phyloP scores from a whole-genome alignment of 1,140 invertebrate genomes.

The Aphelinus certus region DNA sequence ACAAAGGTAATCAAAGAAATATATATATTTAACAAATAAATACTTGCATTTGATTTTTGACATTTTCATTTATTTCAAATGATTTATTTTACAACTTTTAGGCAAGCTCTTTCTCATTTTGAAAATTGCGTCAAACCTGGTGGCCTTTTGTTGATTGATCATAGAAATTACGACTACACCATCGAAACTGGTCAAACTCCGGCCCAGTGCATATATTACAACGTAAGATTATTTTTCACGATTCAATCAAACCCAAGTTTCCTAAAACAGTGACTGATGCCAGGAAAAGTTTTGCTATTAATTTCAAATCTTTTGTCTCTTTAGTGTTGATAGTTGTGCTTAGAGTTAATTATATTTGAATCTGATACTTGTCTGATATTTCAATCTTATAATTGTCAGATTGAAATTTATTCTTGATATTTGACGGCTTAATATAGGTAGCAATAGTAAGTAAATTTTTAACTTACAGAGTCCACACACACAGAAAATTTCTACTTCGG shows the following conservation, averaged over 20 bases:
- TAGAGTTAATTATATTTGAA: no score
- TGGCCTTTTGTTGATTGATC: constrained; percentile 86
- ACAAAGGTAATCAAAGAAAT: constrained; percentile 69
- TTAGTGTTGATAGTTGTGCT: no score
- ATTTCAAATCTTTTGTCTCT: neutral
- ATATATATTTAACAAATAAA: neutral
- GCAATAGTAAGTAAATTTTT: constrained; percentile 23
- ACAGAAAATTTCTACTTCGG: constrained; percentile 83
- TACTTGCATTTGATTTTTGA: neutral
- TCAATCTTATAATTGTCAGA: neutral
- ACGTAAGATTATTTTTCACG: constrained; percentile 70
- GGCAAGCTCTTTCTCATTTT: constrained; percentile 78
- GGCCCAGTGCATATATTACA: constrained; percentile 86
- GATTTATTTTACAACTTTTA: constrained; percentile 48
- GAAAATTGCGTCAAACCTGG: constrained; percentile 83
- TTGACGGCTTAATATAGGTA: no score
- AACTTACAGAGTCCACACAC: constrained; percentile 78
- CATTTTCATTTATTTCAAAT: neutral
- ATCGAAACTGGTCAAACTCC: constrained; percentile 78
- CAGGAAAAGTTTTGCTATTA: no score
- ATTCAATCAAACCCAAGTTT: no score
- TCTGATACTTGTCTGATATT: neutral
- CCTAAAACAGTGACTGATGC: no score
- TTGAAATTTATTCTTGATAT: constrained; percentile 33
- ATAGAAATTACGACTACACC: constrained; percentile 88